These are phyloP conservation scores for Acinonyx jubatus DNA, from an alignment of 2,113 vertebrate genomes.

Conservation along the genomic window DNA sequence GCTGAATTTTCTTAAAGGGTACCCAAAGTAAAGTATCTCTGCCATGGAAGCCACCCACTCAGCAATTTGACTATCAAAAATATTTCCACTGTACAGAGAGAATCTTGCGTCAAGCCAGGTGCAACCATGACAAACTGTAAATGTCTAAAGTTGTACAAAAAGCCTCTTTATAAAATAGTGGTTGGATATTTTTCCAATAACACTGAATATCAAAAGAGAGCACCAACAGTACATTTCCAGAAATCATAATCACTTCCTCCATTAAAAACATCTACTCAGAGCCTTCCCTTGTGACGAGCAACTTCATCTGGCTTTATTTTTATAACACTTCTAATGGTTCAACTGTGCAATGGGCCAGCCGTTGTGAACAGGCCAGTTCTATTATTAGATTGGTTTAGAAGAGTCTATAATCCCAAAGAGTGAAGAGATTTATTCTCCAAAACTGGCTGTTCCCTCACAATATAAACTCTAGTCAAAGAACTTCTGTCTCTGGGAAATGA, in stretches of 20 bases:
- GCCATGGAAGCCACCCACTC: background rate
- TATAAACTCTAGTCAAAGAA: slow-evolving; percentile 20
- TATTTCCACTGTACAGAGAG: background rate
- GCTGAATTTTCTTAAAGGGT: background rate
- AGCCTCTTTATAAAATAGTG: background rate
- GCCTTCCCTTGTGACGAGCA: background rate
- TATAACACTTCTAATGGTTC: background rate
- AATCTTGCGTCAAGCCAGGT: background rate
- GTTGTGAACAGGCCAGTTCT: background rate
- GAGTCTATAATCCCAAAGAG: background rate
- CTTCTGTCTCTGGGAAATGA: slow-evolving; percentile 36
- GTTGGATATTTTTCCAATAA: background rate
- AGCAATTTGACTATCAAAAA: background rate
- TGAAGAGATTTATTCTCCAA: background rate
- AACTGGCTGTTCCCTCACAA: background rate
- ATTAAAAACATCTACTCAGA: slow-evolving; percentile 21
- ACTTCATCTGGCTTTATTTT: slow-evolving; percentile 49
- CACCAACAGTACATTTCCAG: background rate
- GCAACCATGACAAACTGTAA: background rate
- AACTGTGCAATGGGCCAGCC: background rate
- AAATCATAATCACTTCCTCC: slow-evolving; percentile 7
- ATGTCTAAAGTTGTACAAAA: background rate
- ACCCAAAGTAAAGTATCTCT: background rate
- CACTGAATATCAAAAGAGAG: slow-evolving; percentile 51
- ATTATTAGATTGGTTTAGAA: slow-evolving; percentile 45